phyloP scores from a whole-genome alignment of 2,888 invertebrate genomes.

The Ctenicera cuprea region DNA sequence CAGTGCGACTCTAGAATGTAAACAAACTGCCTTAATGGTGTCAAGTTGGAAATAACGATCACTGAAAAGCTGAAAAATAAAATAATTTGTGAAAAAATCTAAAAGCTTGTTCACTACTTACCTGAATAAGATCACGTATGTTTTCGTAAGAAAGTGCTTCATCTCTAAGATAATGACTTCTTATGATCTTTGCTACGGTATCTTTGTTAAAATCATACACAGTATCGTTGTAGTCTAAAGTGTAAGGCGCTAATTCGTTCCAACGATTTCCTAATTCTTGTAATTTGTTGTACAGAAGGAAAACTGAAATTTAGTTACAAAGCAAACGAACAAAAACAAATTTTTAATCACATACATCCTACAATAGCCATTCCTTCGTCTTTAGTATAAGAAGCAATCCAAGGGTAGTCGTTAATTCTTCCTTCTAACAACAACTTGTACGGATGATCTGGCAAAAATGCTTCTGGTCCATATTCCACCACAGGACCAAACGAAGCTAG shows the following conservation, averaged over 20 bases:
- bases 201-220: constrained; percentile 54
- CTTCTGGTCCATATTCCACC: constrained; percentile 69
- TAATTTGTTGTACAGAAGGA: constrained; percentile 23
- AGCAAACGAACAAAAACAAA: neutral
- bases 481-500: constrained; percentile 64
- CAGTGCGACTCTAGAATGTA: constrained; percentile 63
- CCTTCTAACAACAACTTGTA: constrained; percentile 77
- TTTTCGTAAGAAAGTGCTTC: constrained; percentile 58
- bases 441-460: constrained; percentile 81
- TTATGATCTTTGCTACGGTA: constrained; percentile 60
- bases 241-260: constrained; percentile 60
- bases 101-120: constrained; percentile 38
- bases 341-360: constrained; percentile 55
- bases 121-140: constrained; percentile 59
- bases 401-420: constrained; percentile 79
- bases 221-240: constrained; percentile 63
- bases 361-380: constrained; percentile 78
- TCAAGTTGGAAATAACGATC: constrained; percentile 76
- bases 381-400: constrained; percentile 80
- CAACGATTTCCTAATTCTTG: constrained; percentile 68
- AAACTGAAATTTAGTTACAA: neutral
- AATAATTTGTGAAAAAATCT: neutral
- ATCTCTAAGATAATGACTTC: constrained; percentile 62
- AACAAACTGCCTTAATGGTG: constrained; percentile 59
- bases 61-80: constrained; percentile 74